A percentile compares a stretch with the other conserved stretches of the same genome.
Evolutionary conservation across 2,888 invertebrate genomes (phyloP).

Genomic region (Phaonia tiefii): DNA sequence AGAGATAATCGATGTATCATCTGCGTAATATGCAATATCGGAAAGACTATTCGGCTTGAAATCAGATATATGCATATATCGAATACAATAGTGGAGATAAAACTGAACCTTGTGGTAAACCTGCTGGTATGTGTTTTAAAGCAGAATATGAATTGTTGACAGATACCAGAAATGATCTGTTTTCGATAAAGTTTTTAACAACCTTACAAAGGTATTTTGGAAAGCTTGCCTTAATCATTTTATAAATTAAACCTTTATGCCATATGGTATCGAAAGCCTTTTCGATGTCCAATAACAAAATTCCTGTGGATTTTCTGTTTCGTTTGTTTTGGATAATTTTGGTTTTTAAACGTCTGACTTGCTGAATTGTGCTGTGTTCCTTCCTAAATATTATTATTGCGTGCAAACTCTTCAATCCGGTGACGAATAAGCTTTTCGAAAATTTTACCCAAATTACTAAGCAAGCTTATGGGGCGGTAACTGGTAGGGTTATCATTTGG

Average conservation of each 20-base stretch:
- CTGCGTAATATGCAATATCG: constrained; percentile 39
- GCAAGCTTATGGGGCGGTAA: constrained; percentile 39
- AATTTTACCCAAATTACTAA: constrained; percentile 39
- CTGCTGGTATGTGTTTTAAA: constrained; percentile 16
- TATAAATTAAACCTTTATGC: constrained; percentile 52
- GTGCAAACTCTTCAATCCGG: constrained; percentile 13
- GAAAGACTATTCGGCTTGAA: background rate
- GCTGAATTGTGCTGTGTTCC: constrained; percentile 28
- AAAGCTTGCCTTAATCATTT: constrained; percentile 20
- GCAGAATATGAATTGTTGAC: constrained; percentile 14
- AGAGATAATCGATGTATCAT: constrained; percentile 40
- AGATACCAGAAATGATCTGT: constrained; percentile 5
- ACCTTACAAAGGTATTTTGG: constrained; percentile 37
- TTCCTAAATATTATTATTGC: constrained; percentile 47
- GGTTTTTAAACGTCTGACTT: constrained; percentile 37
- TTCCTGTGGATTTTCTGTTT: constrained; percentile 29
- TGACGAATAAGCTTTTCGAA: constrained; percentile 34
- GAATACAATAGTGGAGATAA: constrained; percentile 39
- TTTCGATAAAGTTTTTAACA: constrained; percentile 26
- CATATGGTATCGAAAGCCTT: constrained; percentile 56
- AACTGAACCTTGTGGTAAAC: constrained; percentile 48
- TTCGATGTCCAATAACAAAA: constrained; percentile 46
- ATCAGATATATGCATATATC: constrained; percentile 32
- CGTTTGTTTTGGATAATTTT: constrained; percentile 20
- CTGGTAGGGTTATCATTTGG: constrained; percentile 24